These are phyloP conservation scores for Lutraria lutraria DNA, from an alignment of 2,888 invertebrate species.

Conservation along the genomic window DNA sequence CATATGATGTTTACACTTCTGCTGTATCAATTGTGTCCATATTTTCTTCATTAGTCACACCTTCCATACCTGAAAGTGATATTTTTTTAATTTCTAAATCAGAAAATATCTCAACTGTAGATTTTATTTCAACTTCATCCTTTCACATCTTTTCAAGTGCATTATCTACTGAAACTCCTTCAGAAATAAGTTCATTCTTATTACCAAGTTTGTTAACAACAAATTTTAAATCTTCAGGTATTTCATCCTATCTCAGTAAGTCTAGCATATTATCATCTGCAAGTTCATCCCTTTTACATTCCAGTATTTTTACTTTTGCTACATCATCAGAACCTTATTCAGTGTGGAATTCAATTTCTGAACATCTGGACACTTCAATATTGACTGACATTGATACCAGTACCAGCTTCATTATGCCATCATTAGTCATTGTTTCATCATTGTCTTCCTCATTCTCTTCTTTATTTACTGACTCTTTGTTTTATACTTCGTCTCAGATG, in stretches of 20 bases:
- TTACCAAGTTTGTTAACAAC: not conserved
- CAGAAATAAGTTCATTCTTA: not conserved
- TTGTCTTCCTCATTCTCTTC: not conserved
- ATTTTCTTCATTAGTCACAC: not conserved
- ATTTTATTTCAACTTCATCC: not conserved
- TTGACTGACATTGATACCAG: not conserved
- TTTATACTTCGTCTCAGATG: not conserved
- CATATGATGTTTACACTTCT: not conserved
- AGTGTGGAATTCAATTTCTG: not conserved
- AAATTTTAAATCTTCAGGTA: not conserved
- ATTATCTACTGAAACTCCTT: not conserved
- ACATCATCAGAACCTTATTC: not conserved
- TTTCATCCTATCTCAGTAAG: not conserved
- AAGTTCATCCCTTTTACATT: not conserved
- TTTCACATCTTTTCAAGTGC: not conserved
- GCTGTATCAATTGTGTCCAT: not conserved
- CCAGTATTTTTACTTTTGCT: not conserved
- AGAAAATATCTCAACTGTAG: not conserved
- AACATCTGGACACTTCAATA: not conserved
- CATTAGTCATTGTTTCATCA: not conserved
- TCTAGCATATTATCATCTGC: not conserved
- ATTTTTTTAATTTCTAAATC: not conserved
- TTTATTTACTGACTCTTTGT: not conserved
- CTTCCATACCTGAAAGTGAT: not conserved
- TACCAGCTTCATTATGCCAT: not conserved